Base-by-base conservation (phyloP, 1,140 invertebrate genomes). In the Sarcophaga bullata region DNA sequence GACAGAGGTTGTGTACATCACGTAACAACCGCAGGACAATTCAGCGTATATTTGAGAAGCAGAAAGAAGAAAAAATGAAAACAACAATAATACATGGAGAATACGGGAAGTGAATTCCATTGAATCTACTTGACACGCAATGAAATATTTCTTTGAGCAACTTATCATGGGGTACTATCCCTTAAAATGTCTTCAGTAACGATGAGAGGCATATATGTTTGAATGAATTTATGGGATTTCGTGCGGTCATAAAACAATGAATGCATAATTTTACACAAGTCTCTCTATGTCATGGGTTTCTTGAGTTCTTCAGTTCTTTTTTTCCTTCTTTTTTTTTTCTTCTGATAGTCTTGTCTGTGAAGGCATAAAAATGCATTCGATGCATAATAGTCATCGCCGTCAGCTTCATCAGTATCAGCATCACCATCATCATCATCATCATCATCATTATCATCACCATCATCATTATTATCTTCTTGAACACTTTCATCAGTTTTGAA, bases 361-460 rank as follows among this genome's bases (percentile, higher is more conserved):
- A 68, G 62, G 62, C 62, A 68, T 68, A 68, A 68, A 68, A 68
- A 68, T 68, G 62, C 62, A 68, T 68, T 19, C 17, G 19, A n/a
- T 68, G 62, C 62, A 68, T 37, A 37, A 37, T 37, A 37, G 25
- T 68, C 62, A 68, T 68, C n/a, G 17, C 19, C 62, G 8, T 68
- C 62, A 68, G 19, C 62, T 8, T 19, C 62, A 25, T 68, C 62
- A 68, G 8, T 68, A 19, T 68, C 15, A 68, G 7, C 62, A 37
- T 37, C 25, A 68, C n/a, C n/a, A n/a, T 68, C 62, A 68, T 68
- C n/a, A 8, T 19, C 62, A 19, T 68, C 62, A 68, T 68, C 62
- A 17, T 19, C 62, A 25, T 68, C 62, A 68, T 19, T 68, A 19
- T 68, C 15, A 68, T 9, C 62, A 37, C 4, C 25, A 68, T n/a